Evolutionary conservation across 2,888 invertebrate genomes (phyloP).

Genomic region (Timandra comae): DNA sequence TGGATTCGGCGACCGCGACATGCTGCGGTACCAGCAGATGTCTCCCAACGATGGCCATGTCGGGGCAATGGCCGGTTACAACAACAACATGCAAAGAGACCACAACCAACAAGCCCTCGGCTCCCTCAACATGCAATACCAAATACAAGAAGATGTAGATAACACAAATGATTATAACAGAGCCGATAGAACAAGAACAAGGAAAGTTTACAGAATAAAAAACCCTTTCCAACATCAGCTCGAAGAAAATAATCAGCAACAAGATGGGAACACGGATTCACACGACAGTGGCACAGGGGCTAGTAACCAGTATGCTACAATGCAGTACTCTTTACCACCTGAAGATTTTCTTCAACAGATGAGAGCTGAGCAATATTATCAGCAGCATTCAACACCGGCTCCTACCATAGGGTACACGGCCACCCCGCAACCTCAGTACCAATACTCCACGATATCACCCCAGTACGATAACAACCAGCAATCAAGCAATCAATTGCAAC

Average conservation of each 20-base stretch:
- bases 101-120: constrained; percentile 35
- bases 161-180: constrained; percentile 47
- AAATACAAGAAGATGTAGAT: constrained; percentile 46
- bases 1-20: constrained; percentile 55
- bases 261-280: constrained; percentile 30
- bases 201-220: constrained; percentile 63
- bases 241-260: constrained; percentile 39
- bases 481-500: constrained; percentile 39
- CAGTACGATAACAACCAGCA: constrained; percentile 47
- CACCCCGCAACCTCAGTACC: constrained; percentile 62
- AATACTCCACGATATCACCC: constrained; percentile 51
- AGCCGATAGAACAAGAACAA: constrained; percentile 41
- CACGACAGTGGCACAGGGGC: constrained; percentile 60
- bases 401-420: constrained; percentile 56
- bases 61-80: constrained; percentile 50
- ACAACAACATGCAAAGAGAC: constrained; percentile 50
- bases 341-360: constrained; percentile 67
- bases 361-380: constrained; percentile 58
- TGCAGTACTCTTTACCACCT: constrained; percentile 69
- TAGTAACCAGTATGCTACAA: constrained; percentile 68
- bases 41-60: constrained; percentile 47
- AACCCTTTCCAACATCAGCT: constrained; percentile 62
- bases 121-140: constrained; percentile 50
- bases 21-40: constrained; percentile 53
- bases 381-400: constrained; percentile 53